Conservation (phyloP, 2,113 vertebrate species). For the Sakesphorus luctuosus region DNA sequence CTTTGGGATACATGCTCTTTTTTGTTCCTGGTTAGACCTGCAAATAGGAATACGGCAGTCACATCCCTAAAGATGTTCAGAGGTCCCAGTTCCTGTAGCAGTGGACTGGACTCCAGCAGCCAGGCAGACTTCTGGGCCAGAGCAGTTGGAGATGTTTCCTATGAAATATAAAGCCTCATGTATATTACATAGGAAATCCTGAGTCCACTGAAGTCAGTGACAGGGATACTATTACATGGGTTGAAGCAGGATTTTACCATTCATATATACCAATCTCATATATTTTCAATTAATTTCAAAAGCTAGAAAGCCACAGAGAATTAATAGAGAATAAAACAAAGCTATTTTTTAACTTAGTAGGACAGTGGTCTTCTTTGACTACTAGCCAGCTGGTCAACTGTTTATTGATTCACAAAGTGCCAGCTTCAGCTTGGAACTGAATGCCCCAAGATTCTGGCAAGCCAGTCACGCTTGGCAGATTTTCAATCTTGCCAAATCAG, state of each 20-base stretch:
- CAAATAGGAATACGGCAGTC: not conserved
- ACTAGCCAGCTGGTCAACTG: not conserved
- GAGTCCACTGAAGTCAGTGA: not conserved
- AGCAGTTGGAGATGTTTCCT: not conserved
- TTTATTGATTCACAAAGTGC: not conserved
- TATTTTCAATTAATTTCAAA: not conserved
- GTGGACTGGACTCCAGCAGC: not conserved
- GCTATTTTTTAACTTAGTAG: not conserved
- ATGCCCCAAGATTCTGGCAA: not conserved
- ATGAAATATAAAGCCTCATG: not conserved
- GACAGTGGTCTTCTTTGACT: not conserved
- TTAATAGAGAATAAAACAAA: not conserved
- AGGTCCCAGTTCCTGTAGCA: fast-evolving
- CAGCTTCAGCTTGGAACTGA: not conserved
- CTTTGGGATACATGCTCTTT: not conserved
- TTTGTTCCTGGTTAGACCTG: not conserved
- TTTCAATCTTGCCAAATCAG: not conserved
- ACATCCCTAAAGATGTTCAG: not conserved
- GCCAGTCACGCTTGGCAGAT: not conserved
- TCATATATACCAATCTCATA: not conserved
- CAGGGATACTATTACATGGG: fast-evolving
- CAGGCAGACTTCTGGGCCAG: not conserved
- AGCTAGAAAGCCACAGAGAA: not conserved
- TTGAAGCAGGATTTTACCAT: not conserved
- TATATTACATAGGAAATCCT: not conserved